These are phyloP conservation scores for Aricia artaxerxes DNA, from an alignment of 2,888 invertebrate species.

Conservation along the genomic window DNA sequence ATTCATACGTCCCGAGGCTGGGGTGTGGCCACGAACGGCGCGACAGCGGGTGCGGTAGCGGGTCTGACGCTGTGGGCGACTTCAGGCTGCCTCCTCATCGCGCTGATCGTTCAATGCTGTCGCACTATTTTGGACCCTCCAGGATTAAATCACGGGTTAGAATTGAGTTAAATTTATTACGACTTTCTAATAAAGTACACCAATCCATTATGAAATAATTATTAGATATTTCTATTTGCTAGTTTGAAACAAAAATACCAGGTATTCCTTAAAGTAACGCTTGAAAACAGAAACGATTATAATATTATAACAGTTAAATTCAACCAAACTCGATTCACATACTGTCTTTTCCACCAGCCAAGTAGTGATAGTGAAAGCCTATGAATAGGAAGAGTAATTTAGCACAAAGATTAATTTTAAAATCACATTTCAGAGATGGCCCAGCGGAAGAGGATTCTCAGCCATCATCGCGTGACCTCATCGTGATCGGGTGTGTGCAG, in stretches of 20 bases:
- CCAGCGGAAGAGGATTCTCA: conserved; percentile 63
- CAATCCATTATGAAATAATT: too few relatives aligned
- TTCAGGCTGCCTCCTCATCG: conserved; percentile 76
- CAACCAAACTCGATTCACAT: neutral
- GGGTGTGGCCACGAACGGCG: conserved; percentile 57
- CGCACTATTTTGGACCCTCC: conserved; percentile 73
- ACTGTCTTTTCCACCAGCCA: neutral
- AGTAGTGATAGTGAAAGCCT: too few relatives aligned
- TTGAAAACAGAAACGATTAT: too few relatives aligned
- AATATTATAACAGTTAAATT: too few relatives aligned
- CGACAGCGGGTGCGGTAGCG: conserved; percentile 60
- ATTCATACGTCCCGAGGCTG: conserved; percentile 81
- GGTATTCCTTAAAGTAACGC: too few relatives aligned
- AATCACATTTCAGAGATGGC: conserved; percentile 58
- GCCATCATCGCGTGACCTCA: conserved; percentile 66
- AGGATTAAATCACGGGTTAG: conserved; percentile 39
- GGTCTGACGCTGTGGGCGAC: conserved; percentile 77
- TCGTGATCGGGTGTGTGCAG: conserved; percentile 76
- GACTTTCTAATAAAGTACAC: too few relatives aligned
- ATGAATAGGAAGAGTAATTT: too few relatives aligned
- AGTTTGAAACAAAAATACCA: too few relatives aligned
- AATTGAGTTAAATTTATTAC: too few relatives aligned
- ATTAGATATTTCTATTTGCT: too few relatives aligned
- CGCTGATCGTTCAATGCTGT: conserved; percentile 77
- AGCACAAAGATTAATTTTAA: neutral